phyloP scores from a whole-genome alignment of 2,113 vertebrate genomes.

The Melanerpes formicivorus region DNA sequence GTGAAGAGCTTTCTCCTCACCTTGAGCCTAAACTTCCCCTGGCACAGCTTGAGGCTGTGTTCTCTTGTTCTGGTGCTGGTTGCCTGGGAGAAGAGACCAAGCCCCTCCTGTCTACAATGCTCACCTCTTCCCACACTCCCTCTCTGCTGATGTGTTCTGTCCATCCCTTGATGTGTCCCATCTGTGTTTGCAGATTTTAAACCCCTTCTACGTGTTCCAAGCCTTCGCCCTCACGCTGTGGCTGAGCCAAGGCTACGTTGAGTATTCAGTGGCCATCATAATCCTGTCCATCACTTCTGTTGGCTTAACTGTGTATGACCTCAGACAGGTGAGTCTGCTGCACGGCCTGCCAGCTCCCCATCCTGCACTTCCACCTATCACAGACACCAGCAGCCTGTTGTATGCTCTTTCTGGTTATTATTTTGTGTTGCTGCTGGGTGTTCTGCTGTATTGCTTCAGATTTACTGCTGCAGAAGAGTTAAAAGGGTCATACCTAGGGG shows the following conservation, averaged over 20 bases:
- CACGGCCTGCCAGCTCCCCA: not conserved
- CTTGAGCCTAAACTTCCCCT: too few relatives aligned
- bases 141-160: not conserved
- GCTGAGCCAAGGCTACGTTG: constrained; percentile 71
- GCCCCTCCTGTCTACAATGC: not conserved
- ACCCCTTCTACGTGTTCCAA: constrained; percentile 78
- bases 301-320: constrained; percentile 63
- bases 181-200: constrained; percentile 70
- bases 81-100: too few relatives aligned
- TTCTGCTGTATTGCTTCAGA: not conserved
- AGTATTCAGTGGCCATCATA: constrained; percentile 74
- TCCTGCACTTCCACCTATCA: not conserved
- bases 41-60: too few relatives aligned
- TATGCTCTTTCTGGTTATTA: not conserved
- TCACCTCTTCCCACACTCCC: not conserved
- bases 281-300: constrained; percentile 71
- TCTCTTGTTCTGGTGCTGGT: too few relatives aligned
- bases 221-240: constrained; percentile 73
- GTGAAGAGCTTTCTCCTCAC: too few relatives aligned
- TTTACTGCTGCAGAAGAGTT: not conserved
- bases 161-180: not conserved
- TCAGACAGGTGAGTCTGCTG: constrained; percentile 66
- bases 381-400: not conserved
- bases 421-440: not conserved
- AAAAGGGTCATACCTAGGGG: not conserved